A percentile compares a stretch with the other conserved stretches of the same genome.
Conservation (phyloP, 2,888 invertebrate species). For the Neocrepidodera transversa region DNA sequence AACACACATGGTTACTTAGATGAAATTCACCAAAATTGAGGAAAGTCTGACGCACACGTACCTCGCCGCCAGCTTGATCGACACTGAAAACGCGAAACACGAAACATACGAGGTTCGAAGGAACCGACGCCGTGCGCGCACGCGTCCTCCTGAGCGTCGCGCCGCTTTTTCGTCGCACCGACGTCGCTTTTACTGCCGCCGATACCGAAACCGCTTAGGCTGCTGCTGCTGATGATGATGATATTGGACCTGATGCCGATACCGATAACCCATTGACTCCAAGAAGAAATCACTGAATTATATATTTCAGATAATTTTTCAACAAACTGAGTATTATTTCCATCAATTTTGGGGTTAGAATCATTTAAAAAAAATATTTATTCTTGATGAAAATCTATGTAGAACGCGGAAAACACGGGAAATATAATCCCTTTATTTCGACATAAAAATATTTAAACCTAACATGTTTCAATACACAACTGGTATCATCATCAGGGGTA, state of each 20-base stretch:
- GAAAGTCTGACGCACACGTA: conserved; percentile 26
- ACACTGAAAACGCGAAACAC: conserved; percentile 33
- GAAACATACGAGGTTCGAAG: conserved; percentile 28
- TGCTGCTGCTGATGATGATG: background rate
- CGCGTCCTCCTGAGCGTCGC: conserved; percentile 23
- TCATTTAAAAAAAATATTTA: no score
- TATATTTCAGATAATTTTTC: no score
- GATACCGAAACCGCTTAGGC: conserved; percentile 4
- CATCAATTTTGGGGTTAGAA: no score
- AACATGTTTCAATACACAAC: no score
- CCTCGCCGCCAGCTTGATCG: conserved; percentile 34
- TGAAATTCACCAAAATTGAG: conserved; percentile 24
- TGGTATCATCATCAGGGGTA: no score
- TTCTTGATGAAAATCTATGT: no score
- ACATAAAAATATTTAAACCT: no score
- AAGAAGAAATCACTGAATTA: no score
- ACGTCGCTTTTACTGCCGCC: conserved; percentile 12
- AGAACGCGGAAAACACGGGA: no score
- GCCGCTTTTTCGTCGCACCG: conserved; percentile 9
- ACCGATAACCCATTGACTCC: no score
- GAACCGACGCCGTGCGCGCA: conserved; percentile 30
- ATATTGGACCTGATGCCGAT: background rate
- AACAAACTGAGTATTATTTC: no score
- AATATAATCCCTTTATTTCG: no score
- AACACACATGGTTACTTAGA: conserved; percentile 37